A percentile compares a stretch with the other conserved stretches of the same genome.
These are phyloP conservation scores for Acanthisitta chloris DNA, from an alignment of 2,113 vertebrate species.

Conservation along the genomic window DNA sequence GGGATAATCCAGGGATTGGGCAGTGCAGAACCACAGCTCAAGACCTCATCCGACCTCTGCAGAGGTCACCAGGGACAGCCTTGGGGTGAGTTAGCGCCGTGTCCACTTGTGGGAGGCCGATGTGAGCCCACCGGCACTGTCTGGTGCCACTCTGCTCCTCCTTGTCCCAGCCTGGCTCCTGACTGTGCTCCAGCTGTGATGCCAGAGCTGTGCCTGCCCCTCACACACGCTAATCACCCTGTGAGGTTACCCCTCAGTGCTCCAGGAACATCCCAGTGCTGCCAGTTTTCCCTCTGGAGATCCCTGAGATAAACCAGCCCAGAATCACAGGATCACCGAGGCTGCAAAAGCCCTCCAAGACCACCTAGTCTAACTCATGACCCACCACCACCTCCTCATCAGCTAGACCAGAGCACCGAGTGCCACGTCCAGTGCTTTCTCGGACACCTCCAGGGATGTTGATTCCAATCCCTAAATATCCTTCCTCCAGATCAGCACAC, in stretches of 20 bases:
- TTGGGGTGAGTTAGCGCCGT: accelerated
- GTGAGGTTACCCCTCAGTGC: neutral
- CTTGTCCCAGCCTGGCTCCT: neutral
- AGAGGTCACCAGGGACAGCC: neutral
- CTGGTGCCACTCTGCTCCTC: neutral
- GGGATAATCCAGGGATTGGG: neutral
- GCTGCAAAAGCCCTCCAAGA: no score
- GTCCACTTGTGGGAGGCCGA: neutral
- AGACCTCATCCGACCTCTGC: neutral
- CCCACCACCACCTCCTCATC: no score
- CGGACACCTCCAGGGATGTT: no score
- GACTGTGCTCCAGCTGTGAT: neutral
- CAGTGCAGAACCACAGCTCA: neutral
- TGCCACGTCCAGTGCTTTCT: no score
- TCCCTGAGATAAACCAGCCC: neutral
- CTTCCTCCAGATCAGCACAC: accelerated
- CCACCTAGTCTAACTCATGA: no score
- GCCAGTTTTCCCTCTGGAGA: neutral
- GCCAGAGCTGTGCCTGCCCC: neutral
- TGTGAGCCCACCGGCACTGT: neutral
- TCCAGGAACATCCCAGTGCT: neutral
- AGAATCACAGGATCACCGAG: no score
- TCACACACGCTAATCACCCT: accelerated
- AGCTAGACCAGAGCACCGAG: no score
- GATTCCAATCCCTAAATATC: no score